Base-by-base conservation (phyloP, 2,888 invertebrate species). In the Hedychridium roseum region DNA sequence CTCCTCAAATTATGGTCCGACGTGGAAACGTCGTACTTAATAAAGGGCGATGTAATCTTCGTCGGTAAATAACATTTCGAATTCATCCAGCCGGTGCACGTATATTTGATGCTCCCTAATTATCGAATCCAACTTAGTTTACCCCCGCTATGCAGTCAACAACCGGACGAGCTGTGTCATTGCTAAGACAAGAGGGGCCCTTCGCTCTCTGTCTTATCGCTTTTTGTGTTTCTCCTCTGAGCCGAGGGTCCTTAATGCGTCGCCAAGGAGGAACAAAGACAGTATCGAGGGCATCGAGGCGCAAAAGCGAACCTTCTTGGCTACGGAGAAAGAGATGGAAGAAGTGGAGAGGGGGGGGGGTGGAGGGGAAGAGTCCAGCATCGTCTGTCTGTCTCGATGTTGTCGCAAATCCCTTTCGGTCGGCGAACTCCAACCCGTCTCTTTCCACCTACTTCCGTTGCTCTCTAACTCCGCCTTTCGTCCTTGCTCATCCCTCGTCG, bases 371-470 rank as follows among this genome's bases (percentile, higher is more conserved):
- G 28, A 3, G 2, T 28, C 28, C n/a, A 11, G 28, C n/a, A n/a
- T n/a, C n/a, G n/a, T 5, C 36, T 43, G 27, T 30, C 37, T 32
- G 35, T 23, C 34, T 27, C 47, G 20, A 44, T 46, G 48, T 59
- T 50, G 52, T 60, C 48, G 56, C 63, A 58, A 61, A 61, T 61
- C 63, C 45, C 51, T 62, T 61, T 59, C 45, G 52, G 56, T 43
- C 56, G 21, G 43, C 44, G 51, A 52, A 44, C 15, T 32, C 3
- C n/a, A 11, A 28, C 46, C 43, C 14, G 11, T 27, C 37, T 9
- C 15, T n/a, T 9, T 21, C 21, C 43, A 43, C 40, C 48, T 32
- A 36, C 14, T 21, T 32, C 17, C 17, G 23, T n/a, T n/a, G n/a
- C n/a, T n/a, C n/a, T n/a, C 44, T 49, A 52, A 44, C 15, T 32